Evolutionary conservation across 2,888 invertebrate genomes (phyloP).

Genomic region (Agrochola litura): DNA sequence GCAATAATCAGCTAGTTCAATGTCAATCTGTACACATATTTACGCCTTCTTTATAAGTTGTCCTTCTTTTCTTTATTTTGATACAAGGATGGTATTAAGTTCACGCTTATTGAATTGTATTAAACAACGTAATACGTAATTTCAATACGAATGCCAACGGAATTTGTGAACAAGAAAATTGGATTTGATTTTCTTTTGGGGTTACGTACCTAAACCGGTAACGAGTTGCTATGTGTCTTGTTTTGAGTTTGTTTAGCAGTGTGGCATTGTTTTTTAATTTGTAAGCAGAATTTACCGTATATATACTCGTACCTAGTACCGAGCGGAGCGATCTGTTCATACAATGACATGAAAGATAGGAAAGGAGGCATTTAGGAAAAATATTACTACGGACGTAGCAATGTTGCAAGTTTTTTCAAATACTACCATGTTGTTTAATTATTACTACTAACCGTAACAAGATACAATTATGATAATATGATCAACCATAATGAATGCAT

Average conservation of each 20-base stretch:
- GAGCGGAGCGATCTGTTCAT: background rate
- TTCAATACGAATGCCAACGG: slow-evolving; percentile 55
- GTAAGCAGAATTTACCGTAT: background rate
- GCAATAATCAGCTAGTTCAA: background rate
- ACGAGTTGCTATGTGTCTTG: slow-evolving; percentile 20
- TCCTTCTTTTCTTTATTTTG: slow-evolving; percentile 18
- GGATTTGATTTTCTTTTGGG: slow-evolving; percentile 55
- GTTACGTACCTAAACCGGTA: slow-evolving; percentile 32
- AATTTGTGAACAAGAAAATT: slow-evolving; percentile 61
- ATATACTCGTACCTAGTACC: too few relatives aligned
- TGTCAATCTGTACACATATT: background rate
- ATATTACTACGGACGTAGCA: background rate
- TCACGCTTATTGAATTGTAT: slow-evolving; percentile 61
- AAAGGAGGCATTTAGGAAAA: too few relatives aligned
- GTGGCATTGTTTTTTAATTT: background rate
- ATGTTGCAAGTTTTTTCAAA: too few relatives aligned
- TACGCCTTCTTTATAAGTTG: background rate
- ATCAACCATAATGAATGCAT: background rate
- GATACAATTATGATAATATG: background rate
- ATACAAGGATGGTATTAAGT: slow-evolving; percentile 38
- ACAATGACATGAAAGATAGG: background rate
- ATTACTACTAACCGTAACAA: background rate
- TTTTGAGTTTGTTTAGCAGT: background rate
- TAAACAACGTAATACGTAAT: slow-evolving; percentile 58
- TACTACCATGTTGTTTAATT: background rate